Conservation (phyloP, 2,888 invertebrate genomes). For the Magallana nippona region DNA sequence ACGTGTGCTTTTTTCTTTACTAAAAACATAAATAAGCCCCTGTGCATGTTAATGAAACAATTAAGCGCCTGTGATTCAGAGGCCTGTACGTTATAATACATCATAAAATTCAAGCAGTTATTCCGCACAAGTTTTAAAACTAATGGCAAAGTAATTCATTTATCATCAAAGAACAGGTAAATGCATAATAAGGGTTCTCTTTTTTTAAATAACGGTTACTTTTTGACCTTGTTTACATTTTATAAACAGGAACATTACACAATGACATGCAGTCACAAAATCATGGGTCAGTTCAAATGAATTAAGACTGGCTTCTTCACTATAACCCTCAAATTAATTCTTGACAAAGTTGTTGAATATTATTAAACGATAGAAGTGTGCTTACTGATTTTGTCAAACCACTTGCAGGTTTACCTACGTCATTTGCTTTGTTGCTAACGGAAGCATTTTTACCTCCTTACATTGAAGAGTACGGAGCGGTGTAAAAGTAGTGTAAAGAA, state of each 20-base stretch:
- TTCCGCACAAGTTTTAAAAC: background rate
- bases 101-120: background rate
- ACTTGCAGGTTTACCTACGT: background rate
- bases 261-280: no score
- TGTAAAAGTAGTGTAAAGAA: no score
- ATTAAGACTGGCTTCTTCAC: no score
- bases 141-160: background rate
- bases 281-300: no score
- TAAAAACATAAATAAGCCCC: no score
- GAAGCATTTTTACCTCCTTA: background rate
- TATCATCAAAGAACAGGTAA: no score
- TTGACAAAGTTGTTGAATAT: no score
- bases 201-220: background rate
- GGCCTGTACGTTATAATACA: no score
- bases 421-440: constrained; percentile 14
- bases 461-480: background rate
- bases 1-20: no score
- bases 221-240: background rate
- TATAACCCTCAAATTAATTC: no score
- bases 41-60: no score
- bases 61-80: background rate
- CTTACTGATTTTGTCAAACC: background rate
- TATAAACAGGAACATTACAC: no score
- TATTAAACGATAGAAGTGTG: background rate
- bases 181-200: background rate